Conservation (phyloP, 2,797 vertebrate genomes). For the Clarias pachynema region DNA sequence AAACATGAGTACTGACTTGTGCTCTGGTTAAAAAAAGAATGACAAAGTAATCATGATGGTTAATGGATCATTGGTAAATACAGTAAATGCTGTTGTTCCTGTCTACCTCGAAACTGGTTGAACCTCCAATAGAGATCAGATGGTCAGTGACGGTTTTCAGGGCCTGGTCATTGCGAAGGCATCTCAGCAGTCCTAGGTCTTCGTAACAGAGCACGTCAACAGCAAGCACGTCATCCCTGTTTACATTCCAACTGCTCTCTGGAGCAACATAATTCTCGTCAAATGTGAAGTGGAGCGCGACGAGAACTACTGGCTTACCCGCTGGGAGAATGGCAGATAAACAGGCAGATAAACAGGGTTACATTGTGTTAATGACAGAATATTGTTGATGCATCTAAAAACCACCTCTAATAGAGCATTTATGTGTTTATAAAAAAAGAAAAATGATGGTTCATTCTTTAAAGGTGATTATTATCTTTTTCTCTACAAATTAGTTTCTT, state of each 20-base stretch:
- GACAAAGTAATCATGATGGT: neutral
- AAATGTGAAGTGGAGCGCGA: conserved; percentile 8
- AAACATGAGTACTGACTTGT: neutral
- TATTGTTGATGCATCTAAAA: neutral
- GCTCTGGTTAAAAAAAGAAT: neutral
- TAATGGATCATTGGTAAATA: neutral
- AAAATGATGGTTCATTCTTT: neutral
- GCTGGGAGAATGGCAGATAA: neutral
- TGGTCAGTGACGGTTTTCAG: conserved; percentile 15
- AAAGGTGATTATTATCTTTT: neutral
- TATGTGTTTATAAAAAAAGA: neutral
- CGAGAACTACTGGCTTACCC: neutral
- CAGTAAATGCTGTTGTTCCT: neutral
- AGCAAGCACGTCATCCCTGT: neutral
- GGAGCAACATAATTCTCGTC: neutral
- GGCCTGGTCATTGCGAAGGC: conserved; percentile 7
- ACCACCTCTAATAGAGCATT: neutral
- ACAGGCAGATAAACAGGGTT: neutral
- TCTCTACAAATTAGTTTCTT: neutral
- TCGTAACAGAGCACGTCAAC: conserved; percentile 13
- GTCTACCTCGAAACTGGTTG: neutral
- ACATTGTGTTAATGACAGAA: neutral
- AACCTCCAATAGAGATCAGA: conserved; percentile 8
- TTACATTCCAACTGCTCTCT: neutral
- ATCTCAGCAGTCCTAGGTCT: conserved; percentile 13